phyloP scores from a whole-genome alignment of 2,888 invertebrate genomes.

The Syritta pipiens region DNA sequence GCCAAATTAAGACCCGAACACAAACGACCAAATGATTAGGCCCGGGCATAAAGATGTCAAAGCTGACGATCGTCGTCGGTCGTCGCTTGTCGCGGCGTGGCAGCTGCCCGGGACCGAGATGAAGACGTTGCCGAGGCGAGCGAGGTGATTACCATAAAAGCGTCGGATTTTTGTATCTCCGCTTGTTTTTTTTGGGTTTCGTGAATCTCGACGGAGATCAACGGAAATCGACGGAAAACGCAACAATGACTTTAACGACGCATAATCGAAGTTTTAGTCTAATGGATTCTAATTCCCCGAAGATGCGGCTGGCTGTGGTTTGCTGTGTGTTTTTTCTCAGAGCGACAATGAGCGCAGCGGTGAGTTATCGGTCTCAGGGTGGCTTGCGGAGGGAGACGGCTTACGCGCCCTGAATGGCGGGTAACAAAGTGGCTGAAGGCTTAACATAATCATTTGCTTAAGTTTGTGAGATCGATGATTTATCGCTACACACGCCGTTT shows the following conservation, averaged over 20 bases:
- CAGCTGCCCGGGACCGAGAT: constrained; percentile 4
- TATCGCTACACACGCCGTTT: constrained; percentile 41
- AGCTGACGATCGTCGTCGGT: constrained; percentile 20
- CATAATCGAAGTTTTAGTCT: constrained; percentile 52
- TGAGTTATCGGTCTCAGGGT: constrained; percentile 48
- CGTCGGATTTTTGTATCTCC: too few relatives aligned
- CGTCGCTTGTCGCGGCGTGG: background rate
- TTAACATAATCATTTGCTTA: constrained; percentile 56
- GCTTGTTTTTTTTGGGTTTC: too few relatives aligned
- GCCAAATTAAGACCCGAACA: constrained; percentile 33
- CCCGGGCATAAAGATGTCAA: constrained; percentile 61
- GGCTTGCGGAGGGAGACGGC: constrained; percentile 1
- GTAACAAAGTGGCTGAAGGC: constrained; percentile 44
- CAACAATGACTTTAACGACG: constrained; percentile 48
- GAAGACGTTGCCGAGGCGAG: constrained; percentile 25
- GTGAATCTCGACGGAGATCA: background rate
- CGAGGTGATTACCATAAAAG: constrained; percentile 52
- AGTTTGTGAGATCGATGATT: constrained; percentile 49
- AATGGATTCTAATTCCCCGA: constrained; percentile 48
- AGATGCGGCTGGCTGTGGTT: too few relatives aligned
- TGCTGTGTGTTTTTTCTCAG: constrained; percentile 1
- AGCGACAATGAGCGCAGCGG: constrained; percentile 40
- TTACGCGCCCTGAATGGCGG: constrained; percentile 1
- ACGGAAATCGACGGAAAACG: background rate
- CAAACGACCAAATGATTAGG: constrained; percentile 33